Evolutionary conservation across 2,113 vertebrate genomes (phyloP).

Genomic region (Lipotes vexillifer): DNA sequence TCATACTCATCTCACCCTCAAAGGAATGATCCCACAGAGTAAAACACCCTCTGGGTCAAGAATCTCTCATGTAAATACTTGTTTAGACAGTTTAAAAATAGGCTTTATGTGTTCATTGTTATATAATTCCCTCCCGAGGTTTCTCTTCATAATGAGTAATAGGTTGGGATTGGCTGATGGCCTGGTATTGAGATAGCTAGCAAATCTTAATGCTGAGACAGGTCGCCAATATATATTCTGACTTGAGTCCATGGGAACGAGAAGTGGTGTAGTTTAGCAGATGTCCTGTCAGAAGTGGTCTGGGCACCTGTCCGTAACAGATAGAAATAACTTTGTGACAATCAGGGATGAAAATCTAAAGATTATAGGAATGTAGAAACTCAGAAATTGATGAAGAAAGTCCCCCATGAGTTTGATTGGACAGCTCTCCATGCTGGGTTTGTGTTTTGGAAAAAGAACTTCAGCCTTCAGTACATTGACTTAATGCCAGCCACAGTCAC

Average conservation of each 20-base stretch:
- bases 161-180: not conserved
- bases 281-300: not conserved
- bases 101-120: not conserved
- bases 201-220: not conserved
- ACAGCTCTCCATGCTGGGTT: not conserved
- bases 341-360: not conserved
- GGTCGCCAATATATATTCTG: not conserved
- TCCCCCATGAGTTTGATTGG: not conserved
- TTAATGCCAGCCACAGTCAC: constrained; percentile 10
- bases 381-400: not conserved
- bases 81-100: constrained; percentile 35
- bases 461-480: not conserved
- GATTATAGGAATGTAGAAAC: not conserved
- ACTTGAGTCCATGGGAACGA: not conserved
- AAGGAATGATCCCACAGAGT: constrained; percentile 48
- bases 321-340: not conserved
- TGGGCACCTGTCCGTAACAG: not conserved
- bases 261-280: not conserved
- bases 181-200: not conserved
- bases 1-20: constrained; percentile 49
- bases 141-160: not conserved
- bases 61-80: constrained; percentile 45
- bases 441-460: not conserved
- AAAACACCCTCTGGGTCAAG: constrained; percentile 43
- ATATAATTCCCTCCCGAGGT: not conserved